phyloP scores from a whole-genome alignment of 2,888 invertebrate genomes.

The Eucera pruinosa region DNA sequence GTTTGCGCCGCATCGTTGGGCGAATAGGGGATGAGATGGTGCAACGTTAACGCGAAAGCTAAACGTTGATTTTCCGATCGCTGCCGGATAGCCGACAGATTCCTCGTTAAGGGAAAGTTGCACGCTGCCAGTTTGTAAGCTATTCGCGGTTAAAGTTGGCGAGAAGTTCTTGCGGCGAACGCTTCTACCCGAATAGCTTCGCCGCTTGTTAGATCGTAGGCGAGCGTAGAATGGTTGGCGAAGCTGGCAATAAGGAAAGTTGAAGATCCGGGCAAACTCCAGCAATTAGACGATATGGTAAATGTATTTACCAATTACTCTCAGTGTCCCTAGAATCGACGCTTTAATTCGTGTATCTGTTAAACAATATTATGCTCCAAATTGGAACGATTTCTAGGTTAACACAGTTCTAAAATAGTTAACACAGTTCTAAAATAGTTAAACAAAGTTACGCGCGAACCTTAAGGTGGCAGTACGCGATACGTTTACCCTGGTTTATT shows the following conservation, averaged over 20 bases:
- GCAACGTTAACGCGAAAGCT: neutral
- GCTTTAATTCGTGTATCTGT: too few species aligned
- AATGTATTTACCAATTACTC: too few species aligned
- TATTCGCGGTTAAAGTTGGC: slow-evolving; percentile 23
- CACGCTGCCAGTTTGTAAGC: slow-evolving; percentile 1
- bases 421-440: too few species aligned
- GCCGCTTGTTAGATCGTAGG: slow-evolving; percentile 13
- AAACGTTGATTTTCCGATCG: slow-evolving; percentile 7
- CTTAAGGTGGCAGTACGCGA: too few species aligned
- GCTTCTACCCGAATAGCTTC: neutral
- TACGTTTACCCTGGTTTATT: too few species aligned
- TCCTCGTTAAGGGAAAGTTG: slow-evolving; percentile 10
- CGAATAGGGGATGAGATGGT: neutral
- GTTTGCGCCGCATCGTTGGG: neutral
- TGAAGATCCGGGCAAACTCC: slow-evolving; percentile 14
- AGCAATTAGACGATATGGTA: slow-evolving; percentile 26
- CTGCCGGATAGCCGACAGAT: neutral
- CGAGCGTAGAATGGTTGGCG: neutral
- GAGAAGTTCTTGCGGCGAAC: neutral
- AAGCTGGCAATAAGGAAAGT: neutral
- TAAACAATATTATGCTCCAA: too few species aligned
- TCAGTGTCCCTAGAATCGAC: too few species aligned
- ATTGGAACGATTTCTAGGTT: too few species aligned
- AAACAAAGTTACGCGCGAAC: too few species aligned
- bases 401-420: too few species aligned